phyloP scores from a whole-genome alignment of 2,797 vertebrate genomes.

The Cynodonichthys magdalenae region DNA sequence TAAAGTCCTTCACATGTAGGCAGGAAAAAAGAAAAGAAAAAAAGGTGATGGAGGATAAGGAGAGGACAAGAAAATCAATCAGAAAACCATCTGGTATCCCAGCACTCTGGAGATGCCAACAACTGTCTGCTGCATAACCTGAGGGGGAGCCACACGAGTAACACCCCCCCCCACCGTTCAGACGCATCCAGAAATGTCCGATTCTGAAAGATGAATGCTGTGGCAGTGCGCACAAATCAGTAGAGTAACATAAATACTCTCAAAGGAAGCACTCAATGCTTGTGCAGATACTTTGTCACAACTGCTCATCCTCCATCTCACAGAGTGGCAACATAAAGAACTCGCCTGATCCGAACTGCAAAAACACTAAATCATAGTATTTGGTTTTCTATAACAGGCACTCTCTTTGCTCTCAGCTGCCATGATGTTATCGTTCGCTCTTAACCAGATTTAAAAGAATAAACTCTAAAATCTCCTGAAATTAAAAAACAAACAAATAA shows the following conservation, averaged over 20 bases:
- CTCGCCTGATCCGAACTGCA: not conserved
- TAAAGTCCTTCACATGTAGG: slow-evolving; percentile 34
- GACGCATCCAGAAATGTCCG: slow-evolving; percentile 23
- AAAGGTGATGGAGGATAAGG: slow-evolving; percentile 44
- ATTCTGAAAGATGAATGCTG: slow-evolving; percentile 36
- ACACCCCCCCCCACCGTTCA: slow-evolving; percentile 22
- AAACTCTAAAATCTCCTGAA: too few species aligned
- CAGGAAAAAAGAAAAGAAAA: not conserved
- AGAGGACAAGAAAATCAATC: slow-evolving; percentile 61
- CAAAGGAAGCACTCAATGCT: not conserved
- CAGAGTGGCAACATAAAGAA: not conserved
- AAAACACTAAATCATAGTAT: not conserved
- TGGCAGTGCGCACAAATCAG: slow-evolving; percentile 18
- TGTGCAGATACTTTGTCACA: slow-evolving; percentile 11
- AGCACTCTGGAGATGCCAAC: slow-evolving; percentile 51
- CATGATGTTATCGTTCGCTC: too few species aligned
- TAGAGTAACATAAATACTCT: not conserved
- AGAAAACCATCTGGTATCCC: slow-evolving; percentile 57
- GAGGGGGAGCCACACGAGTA: slow-evolving; percentile 42
- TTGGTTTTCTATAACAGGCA: slow-evolving; percentile 25
- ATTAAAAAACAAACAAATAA: too few species aligned
- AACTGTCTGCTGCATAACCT: slow-evolving; percentile 46
- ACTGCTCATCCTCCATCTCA: not conserved
- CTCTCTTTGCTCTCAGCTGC: too few species aligned
- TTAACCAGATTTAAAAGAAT: too few species aligned